Conservation (phyloP, 2,113 vertebrate genomes). For the Archilochus colubris region DNA sequence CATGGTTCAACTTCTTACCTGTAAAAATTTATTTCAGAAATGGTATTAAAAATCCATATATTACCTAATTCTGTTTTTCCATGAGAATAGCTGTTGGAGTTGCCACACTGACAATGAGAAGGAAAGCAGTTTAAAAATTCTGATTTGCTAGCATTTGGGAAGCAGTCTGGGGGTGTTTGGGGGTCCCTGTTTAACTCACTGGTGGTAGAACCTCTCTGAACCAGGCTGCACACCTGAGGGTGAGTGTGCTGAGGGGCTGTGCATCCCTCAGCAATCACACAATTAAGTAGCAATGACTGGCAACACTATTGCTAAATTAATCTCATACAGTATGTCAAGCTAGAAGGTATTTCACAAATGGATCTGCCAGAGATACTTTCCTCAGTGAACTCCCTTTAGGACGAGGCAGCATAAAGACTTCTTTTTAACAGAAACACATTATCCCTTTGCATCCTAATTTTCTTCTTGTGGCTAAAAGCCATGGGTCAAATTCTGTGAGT, state of each 20-base stretch:
- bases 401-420: not conserved
- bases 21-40: not conserved
- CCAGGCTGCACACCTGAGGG: not conserved
- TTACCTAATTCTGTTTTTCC: not conserved
- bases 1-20: not conserved
- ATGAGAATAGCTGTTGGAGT: not conserved
- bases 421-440: not conserved
- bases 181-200: not conserved
- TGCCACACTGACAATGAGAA: not conserved
- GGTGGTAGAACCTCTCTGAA: not conserved
- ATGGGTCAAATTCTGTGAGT: conserved; percentile 10
- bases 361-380: not conserved
- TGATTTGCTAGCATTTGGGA: not conserved
- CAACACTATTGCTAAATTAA: conserved; percentile 45
- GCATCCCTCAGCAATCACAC: not conserved
- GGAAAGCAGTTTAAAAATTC: not conserved
- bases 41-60: not conserved
- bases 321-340: not conserved
- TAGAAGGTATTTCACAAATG: conserved; percentile 32
- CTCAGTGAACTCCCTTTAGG: not conserved
- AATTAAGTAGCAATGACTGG: conserved; percentile 27
- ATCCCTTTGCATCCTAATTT: not conserved
- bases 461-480: not conserved
- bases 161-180: not conserved
- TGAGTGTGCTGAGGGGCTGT: not conserved